Evolutionary conservation across 1,140 invertebrate species (phyloP).

Genomic region (Bombyx mori): DNA sequence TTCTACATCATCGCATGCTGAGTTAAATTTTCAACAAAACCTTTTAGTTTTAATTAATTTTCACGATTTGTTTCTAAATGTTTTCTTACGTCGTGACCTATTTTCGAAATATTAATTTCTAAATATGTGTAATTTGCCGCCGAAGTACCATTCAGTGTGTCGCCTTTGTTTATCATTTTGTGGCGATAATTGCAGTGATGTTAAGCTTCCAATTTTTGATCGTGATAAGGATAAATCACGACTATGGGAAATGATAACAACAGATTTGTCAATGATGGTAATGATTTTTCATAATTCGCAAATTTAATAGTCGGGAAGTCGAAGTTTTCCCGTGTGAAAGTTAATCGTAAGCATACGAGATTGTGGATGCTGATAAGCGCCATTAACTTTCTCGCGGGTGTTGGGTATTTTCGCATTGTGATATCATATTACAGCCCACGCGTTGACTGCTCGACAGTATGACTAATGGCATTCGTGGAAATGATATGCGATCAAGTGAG

Average conservation of each 20-base stretch:
- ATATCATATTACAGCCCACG: conserved; percentile 72
- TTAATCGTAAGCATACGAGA: conserved; percentile 68
- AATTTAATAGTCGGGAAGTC: conserved; percentile 28
- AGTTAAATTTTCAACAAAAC: conserved; percentile 67
- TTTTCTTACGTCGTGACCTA: conserved; percentile 64
- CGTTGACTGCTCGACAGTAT: conserved; percentile 60
- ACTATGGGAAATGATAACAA: conserved; percentile 70
- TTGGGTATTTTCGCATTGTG: conserved; percentile 73
- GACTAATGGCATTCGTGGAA: conserved; percentile 69
- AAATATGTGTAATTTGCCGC: conserved; percentile 79
- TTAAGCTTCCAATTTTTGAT: conserved; percentile 73
- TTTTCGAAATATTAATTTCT: conserved; percentile 66
- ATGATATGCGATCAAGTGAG: conserved; percentile 59
- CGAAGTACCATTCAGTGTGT: conserved; percentile 78
- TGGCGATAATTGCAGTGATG: conserved; percentile 73
- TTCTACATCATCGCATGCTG: conserved; percentile 69
- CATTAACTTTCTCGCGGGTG: conserved; percentile 73
- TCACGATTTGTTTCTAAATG: conserved; percentile 67
- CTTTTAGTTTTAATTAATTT: conserved; percentile 67
- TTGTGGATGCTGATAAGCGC: conserved; percentile 72
- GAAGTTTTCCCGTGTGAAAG: conserved; percentile 69
- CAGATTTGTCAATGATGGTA: conserved; percentile 69
- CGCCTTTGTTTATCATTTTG: conserved; percentile 76
- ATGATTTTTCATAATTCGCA: conserved; percentile 41
- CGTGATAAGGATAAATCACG: conserved; percentile 72